phyloP scores from a whole-genome alignment of 2,797 vertebrate species.

The Thamnophis elegans region DNA sequence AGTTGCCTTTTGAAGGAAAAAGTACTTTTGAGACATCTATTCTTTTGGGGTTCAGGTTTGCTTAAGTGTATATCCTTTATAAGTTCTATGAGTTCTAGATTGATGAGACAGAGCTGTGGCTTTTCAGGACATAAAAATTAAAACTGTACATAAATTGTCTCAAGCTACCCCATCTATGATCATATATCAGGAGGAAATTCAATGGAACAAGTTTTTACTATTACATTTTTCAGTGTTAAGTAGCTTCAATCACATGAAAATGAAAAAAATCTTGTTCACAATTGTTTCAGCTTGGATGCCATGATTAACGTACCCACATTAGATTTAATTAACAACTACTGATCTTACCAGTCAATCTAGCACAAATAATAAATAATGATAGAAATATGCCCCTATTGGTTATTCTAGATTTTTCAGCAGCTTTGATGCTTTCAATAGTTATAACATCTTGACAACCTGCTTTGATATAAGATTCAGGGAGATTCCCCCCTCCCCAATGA shows the following conservation, averaged over 20 bases:
- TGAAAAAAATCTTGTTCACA: not conserved
- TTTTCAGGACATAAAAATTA: not conserved
- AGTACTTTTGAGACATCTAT: too few species aligned
- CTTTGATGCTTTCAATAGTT: not conserved
- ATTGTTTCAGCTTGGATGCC: not conserved
- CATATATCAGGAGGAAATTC: not conserved
- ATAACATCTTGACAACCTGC: not conserved
- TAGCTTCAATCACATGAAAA: not conserved
- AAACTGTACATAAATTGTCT: not conserved
- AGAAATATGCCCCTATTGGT: not conserved
- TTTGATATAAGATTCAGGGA: not conserved
- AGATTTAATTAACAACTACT: not conserved
- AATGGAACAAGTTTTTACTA: not conserved
- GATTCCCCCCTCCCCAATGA: not conserved
- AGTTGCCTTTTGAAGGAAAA: too few species aligned
- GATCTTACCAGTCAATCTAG: not conserved
- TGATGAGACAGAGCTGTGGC: not conserved
- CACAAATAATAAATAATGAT: not conserved
- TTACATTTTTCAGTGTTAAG: not conserved
- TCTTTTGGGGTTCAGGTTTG: not conserved
- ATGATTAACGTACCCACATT: not conserved
- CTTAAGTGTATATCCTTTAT: not conserved
- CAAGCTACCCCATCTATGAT: not conserved
- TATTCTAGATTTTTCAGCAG: not conserved
- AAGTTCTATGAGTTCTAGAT: not conserved